Base-by-base conservation (phyloP, 2,888 invertebrate genomes). In the Timema cristinae region DNA sequence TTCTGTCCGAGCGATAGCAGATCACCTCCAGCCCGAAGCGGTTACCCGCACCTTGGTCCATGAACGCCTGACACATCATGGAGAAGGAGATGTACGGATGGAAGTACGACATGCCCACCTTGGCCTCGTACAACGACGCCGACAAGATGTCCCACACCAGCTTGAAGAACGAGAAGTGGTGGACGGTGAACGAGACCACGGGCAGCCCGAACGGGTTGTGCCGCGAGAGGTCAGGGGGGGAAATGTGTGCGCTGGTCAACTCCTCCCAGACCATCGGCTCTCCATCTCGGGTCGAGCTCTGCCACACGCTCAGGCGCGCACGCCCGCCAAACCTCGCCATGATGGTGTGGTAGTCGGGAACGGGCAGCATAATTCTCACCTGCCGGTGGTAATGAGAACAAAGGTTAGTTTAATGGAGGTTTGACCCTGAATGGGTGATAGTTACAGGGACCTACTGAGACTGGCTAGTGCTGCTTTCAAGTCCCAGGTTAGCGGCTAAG, bases 61-160 rank as follows among this genome's bases (percentile, higher is more conserved):
- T 79, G 70, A 78, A 78, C 1, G 78, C 79, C 61, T 78, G 78
- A 63, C 79, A 79, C 76, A 78, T 79, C 79, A 79, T 79, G 0
- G 78, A 75, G 70, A 79, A 79, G 11, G 77, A 76, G 8, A 78
- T 76, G 68, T 77, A 77, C 2, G 78, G 77, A 66, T 77, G 76
- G 67, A 78, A 78, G 67, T 78, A 77, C 10, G 78, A 76, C 75
- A 79, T 77, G 9, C 79, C 79, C 52, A 78, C 73, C 68, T 76
- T 77, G 0, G 78, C 78, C 56, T 76, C 77, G 69, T 77, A 75
- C 6, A 79, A 50, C 6, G 75, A 75, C 9, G 75, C 63, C 7
- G 77, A 74, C n/a, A 79, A 68, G 5, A 77, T 71, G 59, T 79
- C 78, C 79, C 79, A 79, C 4, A 79, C 73, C 50, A 76, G 76